Percentiles rank a stretch among this genome's conserved stretches.
Evolutionary conservation across 2,888 invertebrate genomes (phyloP).

Genomic region (Acronicta alni): DNA sequence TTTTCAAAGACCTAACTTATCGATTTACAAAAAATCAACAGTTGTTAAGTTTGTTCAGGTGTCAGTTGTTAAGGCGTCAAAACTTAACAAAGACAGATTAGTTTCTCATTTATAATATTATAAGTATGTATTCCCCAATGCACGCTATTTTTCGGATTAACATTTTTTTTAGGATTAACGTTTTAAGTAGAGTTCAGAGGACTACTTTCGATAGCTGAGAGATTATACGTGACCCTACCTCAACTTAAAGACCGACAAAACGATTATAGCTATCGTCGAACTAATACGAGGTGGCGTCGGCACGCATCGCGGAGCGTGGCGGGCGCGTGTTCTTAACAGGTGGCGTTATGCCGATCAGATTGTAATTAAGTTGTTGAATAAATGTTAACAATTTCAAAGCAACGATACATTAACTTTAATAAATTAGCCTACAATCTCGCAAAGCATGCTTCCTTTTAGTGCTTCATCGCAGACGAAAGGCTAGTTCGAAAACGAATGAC

Average conservation of each 20-base stretch:
- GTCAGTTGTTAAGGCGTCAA: too few species aligned
- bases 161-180: too few species aligned
- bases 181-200: neutral
- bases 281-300: neutral
- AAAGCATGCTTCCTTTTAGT: neutral
- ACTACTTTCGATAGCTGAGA: too few species aligned
- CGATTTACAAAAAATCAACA: too few species aligned
- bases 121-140: too few species aligned
- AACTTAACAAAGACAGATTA: too few species aligned
- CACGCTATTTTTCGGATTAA: too few species aligned
- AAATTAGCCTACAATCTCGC: neutral
- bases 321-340: slow-evolving; percentile 39
- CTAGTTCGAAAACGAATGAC: too few species aligned
- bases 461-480: too few species aligned
- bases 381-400: slow-evolving; percentile 1
- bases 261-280: neutral
- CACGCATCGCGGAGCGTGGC: slow-evolving; percentile 36
- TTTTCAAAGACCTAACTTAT: too few species aligned
- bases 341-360: slow-evolving; percentile 15
- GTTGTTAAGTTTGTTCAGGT: too few species aligned
- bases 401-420: neutral
- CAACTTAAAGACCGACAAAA: neutral
- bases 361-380: slow-evolving; percentile 20
- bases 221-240: neutral
- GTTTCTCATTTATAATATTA: too few species aligned